A percentile compares a stretch with the other conserved stretches of the same genome.
Conservation (phyloP, 2,888 invertebrate genomes). For the Xestia sexstrigata region DNA sequence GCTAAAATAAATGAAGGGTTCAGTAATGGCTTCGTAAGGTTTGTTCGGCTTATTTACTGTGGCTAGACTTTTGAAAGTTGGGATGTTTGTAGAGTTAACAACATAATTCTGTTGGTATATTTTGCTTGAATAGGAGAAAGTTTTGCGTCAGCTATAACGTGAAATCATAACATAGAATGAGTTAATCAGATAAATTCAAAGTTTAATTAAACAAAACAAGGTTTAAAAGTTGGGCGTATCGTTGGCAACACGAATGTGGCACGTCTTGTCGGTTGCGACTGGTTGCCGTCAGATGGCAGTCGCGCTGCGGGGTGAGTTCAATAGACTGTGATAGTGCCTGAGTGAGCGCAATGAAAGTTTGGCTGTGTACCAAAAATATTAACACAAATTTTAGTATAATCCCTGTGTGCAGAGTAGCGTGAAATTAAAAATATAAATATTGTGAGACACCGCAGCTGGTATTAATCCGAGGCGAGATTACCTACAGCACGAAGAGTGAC, state of each 20-base stretch:
- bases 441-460: constrained; percentile 80
- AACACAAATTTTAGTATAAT: constrained; percentile 75
- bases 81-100: constrained; percentile 54
- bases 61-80: constrained; percentile 66
- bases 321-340: constrained; percentile 64
- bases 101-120: constrained; percentile 54
- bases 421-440: constrained; percentile 86
- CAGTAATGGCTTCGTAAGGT: constrained; percentile 64
- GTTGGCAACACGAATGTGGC: constrained; percentile 25
- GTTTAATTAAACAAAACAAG: constrained; percentile 48
- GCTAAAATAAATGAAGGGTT: constrained; percentile 75
- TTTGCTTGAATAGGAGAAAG: constrained; percentile 52
- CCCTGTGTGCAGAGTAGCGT: constrained; percentile 75
- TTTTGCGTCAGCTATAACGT: constrained; percentile 49
- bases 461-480: constrained; percentile 75
- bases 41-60: constrained; percentile 60
- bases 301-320: constrained; percentile 50
- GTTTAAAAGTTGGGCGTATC: constrained; percentile 21
- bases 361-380: constrained; percentile 74
- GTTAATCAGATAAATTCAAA: constrained; percentile 50
- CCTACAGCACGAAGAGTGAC: constrained; percentile 68
- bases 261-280: constrained; percentile 30
- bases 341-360: constrained; percentile 67
- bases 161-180: constrained; percentile 54
- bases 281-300: constrained; percentile 41